Conservation (phyloP, 2,113 vertebrate species). For the Salvelinus fontinalis region DNA sequence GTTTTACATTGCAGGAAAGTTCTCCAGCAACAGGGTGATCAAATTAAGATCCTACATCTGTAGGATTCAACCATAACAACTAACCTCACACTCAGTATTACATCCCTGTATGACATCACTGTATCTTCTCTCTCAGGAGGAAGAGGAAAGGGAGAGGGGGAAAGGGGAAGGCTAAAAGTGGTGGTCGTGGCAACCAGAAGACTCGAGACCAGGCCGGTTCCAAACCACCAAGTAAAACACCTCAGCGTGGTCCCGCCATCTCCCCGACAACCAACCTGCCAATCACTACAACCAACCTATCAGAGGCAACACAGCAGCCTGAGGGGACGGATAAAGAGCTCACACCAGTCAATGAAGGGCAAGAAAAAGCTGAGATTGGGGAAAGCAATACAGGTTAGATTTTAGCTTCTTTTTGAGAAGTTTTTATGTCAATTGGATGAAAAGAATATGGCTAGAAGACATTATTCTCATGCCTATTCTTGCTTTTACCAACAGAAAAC, state of each 20-base stretch:
- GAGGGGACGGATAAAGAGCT: constrained; percentile 30
- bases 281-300: constrained; percentile 37
- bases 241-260: constrained; percentile 32
- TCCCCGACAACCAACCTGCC: constrained; percentile 34
- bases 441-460: neutral
- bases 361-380: constrained; percentile 17
- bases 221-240: constrained; percentile 61
- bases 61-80: too few species aligned
- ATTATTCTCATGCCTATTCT: neutral
- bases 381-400: constrained; percentile 58
- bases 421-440: too few species aligned
- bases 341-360: constrained; percentile 3
- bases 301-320: constrained; percentile 17
- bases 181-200: constrained; percentile 60
- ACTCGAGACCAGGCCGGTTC: constrained; percentile 27
- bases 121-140: constrained; percentile 60
- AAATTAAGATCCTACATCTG: too few species aligned
- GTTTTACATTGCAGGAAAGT: too few species aligned
- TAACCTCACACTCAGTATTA: neutral
- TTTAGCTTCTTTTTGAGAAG: neutral
- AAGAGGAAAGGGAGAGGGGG: constrained; percentile 75
- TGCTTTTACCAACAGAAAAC: constrained; percentile 36
- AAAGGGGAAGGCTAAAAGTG: constrained; percentile 66
- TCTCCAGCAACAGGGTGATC: too few species aligned
- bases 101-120: neutral